Conservation (phyloP, 2,888 invertebrate genomes). For the Trachelus troglodyta region DNA sequence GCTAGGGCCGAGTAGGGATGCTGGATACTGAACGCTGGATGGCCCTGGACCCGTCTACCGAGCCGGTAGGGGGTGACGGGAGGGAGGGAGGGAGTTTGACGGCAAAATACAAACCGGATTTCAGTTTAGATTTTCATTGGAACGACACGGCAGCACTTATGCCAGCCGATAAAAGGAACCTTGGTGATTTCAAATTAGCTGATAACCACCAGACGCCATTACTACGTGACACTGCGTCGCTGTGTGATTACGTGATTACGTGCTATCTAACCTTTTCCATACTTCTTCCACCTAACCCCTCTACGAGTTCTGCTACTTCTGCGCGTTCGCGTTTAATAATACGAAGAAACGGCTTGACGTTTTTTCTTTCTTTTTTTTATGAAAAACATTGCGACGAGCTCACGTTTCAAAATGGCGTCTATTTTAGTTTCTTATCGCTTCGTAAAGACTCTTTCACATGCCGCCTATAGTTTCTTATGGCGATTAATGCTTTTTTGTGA, state of each 20-base stretch:
- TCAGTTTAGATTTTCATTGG: constrained; percentile 16
- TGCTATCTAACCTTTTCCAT: neutral
- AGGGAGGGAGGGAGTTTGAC: constrained; percentile 14
- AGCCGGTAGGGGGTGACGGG: constrained; percentile 7
- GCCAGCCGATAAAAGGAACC: neutral
- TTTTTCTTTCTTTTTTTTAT: neutral
- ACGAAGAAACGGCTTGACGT: neutral
- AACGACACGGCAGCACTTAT: neutral
- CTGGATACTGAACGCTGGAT: neutral
- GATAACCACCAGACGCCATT: neutral
- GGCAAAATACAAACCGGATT: constrained; percentile 29
- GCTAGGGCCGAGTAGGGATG: neutral
- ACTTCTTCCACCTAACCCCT: neutral
- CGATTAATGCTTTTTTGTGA: neutral
- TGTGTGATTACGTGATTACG: neutral
- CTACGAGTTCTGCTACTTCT: neutral
- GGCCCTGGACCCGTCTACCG: neutral
- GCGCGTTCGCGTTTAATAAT: neutral
- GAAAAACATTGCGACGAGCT: neutral
- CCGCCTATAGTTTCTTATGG: neutral
- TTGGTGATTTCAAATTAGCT: neutral
- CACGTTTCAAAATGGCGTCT: neutral
- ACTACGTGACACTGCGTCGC: neutral
- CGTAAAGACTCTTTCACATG: neutral
- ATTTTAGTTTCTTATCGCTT: neutral